Evolutionary conservation across 2,888 invertebrate genomes (phyloP).

Genomic region (Serripes groenlandicus): DNA sequence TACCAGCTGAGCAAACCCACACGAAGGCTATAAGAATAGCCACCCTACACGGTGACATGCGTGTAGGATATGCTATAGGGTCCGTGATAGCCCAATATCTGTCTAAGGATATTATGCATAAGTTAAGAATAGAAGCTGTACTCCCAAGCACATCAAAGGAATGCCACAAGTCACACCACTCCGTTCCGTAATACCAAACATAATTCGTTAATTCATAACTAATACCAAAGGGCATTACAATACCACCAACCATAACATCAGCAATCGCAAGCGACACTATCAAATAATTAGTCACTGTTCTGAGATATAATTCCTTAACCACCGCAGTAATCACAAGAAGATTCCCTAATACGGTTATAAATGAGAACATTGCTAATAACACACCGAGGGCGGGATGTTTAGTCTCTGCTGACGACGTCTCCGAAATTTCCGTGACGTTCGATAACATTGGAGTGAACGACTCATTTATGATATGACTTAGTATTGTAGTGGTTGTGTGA

Average conservation of each 20-base stretch:
- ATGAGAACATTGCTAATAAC: constrained; percentile 94
- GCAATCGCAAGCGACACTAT: constrained; percentile 98
- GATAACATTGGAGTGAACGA: constrained; percentile 43
- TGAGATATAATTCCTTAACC: constrained; percentile 95
- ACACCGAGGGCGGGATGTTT: constrained; percentile 88
- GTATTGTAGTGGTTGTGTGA: neutral
- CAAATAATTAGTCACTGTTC: constrained; percentile 99
- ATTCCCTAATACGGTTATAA: constrained; percentile 98
- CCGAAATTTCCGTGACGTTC: constrained; percentile 48
- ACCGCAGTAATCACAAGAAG: constrained; percentile 97
- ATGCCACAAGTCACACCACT: constrained; percentile 99
- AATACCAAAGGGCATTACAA: constrained; percentile 96
- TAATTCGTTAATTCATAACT: constrained; percentile 82
- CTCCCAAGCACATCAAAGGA: constrained; percentile 98
- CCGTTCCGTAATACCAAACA: constrained; percentile 96
- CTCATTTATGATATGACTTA: constrained; percentile 10
- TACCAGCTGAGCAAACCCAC: constrained; percentile 98
- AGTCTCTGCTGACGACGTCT: constrained; percentile 23
- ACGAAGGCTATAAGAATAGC: constrained; percentile 96
- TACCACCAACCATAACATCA: constrained; percentile 97
- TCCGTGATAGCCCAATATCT: constrained; percentile 99
- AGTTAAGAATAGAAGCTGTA: constrained; percentile 98
- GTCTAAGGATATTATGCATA: constrained; percentile 98
- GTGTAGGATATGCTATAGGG: constrained; percentile 98
- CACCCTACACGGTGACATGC: constrained; percentile 96